phyloP scores from a whole-genome alignment of 1,140 invertebrate genomes.

The Pomacea maculata region DNA sequence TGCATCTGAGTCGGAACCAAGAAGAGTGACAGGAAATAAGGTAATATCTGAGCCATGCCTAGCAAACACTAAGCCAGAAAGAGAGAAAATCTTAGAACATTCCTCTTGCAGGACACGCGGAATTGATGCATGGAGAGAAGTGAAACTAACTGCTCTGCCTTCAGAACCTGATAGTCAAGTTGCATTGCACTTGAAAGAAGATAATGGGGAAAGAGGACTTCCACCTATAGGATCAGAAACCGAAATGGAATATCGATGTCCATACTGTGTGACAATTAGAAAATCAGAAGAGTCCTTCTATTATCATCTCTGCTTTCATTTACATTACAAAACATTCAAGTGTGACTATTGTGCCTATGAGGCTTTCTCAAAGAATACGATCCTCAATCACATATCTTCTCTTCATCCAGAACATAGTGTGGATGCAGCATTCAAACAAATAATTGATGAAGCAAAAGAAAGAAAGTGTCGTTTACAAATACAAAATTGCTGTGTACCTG shows the following conservation, averaged over 20 bases:
- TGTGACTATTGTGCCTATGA: neutral
- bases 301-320: conserved; percentile 9
- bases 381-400: neutral
- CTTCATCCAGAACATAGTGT: neutral
- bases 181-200: no score
- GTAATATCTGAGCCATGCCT: no score
- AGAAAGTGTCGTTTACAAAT: neutral
- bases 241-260: conserved; percentile 8
- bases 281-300: neutral
- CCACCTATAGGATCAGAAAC: neutral
- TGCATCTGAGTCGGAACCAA: no score
- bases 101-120: neutral
- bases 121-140: neutral
- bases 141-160: no score
- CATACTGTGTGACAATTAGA: neutral
- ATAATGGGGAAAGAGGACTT: neutral
- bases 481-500: neutral
- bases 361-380: neutral
- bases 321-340: conserved; percentile 1
- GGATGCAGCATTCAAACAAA: neutral
- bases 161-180: neutral
- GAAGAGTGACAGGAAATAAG: no score
- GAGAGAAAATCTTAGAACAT: neutral
- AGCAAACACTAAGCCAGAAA: neutral
- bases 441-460: neutral